phyloP scores from a whole-genome alignment of 1,140 invertebrate genomes.

The Drosophila subpulchrella region DNA sequence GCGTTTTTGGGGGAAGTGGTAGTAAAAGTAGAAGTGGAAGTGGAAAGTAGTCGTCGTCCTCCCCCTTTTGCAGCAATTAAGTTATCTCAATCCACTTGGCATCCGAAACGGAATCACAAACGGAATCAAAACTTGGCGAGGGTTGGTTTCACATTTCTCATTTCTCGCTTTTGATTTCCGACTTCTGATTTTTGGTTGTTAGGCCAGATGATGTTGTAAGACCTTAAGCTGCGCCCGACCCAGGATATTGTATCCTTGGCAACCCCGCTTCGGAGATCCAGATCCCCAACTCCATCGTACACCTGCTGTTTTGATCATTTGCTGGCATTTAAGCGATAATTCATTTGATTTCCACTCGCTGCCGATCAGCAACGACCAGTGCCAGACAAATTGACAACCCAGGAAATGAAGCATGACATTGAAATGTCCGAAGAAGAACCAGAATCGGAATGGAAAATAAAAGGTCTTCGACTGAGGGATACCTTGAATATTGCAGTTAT shows the following conservation, averaged over 20 bases:
- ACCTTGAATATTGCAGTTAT: not conserved
- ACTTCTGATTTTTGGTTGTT: slow-evolving; percentile 19
- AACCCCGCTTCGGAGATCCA: not conserved
- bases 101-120: slow-evolving; percentile 31
- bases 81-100: slow-evolving; percentile 44
- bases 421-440: slow-evolving; percentile 66
- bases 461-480: not conserved
- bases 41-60: not conserved
- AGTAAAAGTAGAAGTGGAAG: not conserved
- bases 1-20: too few species aligned
- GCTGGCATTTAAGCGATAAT: slow-evolving; percentile 53
- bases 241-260: slow-evolving; percentile 22
- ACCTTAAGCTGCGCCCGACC: slow-evolving; percentile 9
- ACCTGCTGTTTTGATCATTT: slow-evolving; percentile 54
- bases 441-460: not conserved
- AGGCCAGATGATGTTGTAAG: slow-evolving; percentile 43
- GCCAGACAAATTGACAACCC: slow-evolving; percentile 77
- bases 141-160: not conserved
- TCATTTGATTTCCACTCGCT: slow-evolving; percentile 44
- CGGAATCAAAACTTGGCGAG: slow-evolving; percentile 22
- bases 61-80: slow-evolving; percentile 33
- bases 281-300: not conserved
- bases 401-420: slow-evolving; percentile 82
- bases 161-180: not conserved
- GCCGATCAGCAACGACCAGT: slow-evolving; percentile 27